These are phyloP conservation scores for Notiomystis cincta DNA, from an alignment of 2,113 vertebrate genomes.

Conservation along the genomic window DNA sequence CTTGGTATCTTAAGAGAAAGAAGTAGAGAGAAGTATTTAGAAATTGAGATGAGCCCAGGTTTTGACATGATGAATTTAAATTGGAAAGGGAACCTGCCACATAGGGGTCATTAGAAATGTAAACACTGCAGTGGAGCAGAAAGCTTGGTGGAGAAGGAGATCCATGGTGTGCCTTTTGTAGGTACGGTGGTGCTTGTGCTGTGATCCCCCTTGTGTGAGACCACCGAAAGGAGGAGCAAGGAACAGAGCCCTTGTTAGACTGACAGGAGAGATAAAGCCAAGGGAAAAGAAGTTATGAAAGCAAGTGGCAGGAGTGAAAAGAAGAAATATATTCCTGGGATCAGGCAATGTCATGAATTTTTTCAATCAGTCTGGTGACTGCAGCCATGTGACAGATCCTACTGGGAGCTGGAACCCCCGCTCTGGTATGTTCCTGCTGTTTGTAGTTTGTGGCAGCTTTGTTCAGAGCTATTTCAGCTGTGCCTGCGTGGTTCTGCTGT, in stretches of 20 bases:
- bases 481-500: neutral
- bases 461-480: neutral
- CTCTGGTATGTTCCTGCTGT: neutral
- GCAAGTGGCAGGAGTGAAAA: neutral
- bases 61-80: neutral
- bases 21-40: neutral
- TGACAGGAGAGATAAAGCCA: neutral
- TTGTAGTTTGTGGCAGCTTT: neutral
- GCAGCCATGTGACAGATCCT: neutral
- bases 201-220: neutral
- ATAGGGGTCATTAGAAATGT: neutral
- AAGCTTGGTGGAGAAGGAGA: neutral
- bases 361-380: neutral
- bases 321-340: neutral
- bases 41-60: neutral
- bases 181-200: neutral
- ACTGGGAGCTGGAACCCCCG: rapidly evolving
- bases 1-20: neutral
- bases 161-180: neutral
- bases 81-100: neutral
- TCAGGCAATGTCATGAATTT: rapidly evolving
- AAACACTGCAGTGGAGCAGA: neutral
- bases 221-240: neutral
- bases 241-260: neutral
- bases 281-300: neutral